Percentiles rank a stretch among this genome's conserved stretches.
phyloP scores from a whole-genome alignment of 53 echinoderm and acorn worm species.

The Paelopatides confundens region DNA sequence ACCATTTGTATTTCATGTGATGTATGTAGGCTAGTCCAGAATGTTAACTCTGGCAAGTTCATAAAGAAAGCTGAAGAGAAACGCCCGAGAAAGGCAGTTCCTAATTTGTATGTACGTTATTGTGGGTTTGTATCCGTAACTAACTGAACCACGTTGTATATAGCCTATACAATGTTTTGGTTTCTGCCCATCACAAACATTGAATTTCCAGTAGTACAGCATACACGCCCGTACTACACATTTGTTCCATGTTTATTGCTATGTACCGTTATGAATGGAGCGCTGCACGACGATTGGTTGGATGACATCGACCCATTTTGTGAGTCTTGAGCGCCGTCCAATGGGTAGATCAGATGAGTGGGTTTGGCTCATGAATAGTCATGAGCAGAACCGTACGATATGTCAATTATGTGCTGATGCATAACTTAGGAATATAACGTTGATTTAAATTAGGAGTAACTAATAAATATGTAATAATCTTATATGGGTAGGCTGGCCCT shows the following conservation, averaged over 20 bases:
- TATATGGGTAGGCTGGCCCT: too few species aligned
- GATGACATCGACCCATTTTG: conserved; percentile 38
- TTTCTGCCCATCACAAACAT: background rate
- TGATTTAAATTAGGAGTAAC: too few species aligned
- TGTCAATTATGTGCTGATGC: background rate
- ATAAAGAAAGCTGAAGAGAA: too few species aligned
- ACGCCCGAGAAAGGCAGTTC: background rate
- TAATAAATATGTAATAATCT: too few species aligned
- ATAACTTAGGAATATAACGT: too few species aligned
- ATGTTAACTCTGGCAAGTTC: too few species aligned
- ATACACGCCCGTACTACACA: background rate
- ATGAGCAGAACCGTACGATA: background rate
- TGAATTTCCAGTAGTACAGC: background rate
- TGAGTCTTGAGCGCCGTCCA: background rate
- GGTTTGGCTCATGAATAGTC: background rate
- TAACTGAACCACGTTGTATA: too few species aligned
- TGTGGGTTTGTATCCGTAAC: too few species aligned
- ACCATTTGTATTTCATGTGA: background rate
- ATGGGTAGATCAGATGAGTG: background rate
- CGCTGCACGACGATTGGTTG: conserved; percentile 4
- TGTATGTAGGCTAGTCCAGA: too few species aligned
- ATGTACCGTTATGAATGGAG: background rate
- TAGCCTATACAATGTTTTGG: background rate
- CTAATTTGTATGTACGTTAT: background rate
- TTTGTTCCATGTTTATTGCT: background rate